Base-by-base conservation (phyloP, 2,797 vertebrate species). In the Darevskia nairensis region DNA sequence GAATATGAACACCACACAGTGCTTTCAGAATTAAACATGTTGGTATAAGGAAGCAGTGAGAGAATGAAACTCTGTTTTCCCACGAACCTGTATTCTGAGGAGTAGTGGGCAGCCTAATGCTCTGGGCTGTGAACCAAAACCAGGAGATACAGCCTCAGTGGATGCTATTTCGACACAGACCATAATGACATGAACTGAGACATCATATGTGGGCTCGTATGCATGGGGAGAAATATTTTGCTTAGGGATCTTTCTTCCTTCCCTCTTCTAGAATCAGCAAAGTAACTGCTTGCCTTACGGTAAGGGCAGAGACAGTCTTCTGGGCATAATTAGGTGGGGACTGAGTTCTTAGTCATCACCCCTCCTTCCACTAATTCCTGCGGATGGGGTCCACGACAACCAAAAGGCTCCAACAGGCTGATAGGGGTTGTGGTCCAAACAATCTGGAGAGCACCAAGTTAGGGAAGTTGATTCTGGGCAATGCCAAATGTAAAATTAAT, bases 281-380 rank as follows among this genome's bases (percentile, higher is more conserved):
- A 39, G 4, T 8, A 25, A 17, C 69, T 1, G 1, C 68, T 55
- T 50, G 10, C 3, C 21, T 5, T 17, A 25, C 0, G 1, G 80
- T 6, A 9, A 23, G 2, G 17, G 1, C 19, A 32, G 9, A 2
- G 66, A 11, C 9, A 9, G 25, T 50, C 68, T 72, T 23, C 23
- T 15, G 23, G 35, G 55, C 59, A 7, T 23, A 55, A 10, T 61
- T 59, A 55, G 8, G 4, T 2, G 32, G 78, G 27, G 27, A 50
- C 9, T 4, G n/a, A 27, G 25, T 17, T 68, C 1, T 64, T 23
- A 64, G 21, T 64, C 44, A 46, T n/a, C 44, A 61, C 35, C 19
- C 27, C 19, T 41, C 35, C 19, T 13, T 64, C 32, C 23, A 64
- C 0, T 15, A 32, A 21, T 32, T 32, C 44, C 29, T 35, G 46